These are phyloP conservation scores for Pseudochirops cupreus DNA, from an alignment of 2,797 vertebrate species.

Conservation along the genomic window DNA sequence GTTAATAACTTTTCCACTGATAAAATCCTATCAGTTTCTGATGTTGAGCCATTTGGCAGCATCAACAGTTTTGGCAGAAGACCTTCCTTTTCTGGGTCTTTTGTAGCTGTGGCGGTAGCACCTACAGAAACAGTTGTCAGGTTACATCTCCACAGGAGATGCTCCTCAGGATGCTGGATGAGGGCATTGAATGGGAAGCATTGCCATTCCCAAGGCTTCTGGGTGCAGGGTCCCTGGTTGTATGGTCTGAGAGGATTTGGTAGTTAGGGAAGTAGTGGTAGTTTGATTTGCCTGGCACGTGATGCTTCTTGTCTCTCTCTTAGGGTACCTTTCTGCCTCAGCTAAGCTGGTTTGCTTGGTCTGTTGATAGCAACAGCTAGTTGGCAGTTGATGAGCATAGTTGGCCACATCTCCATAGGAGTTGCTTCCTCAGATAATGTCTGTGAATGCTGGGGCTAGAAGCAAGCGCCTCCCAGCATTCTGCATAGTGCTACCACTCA, in stretches of 20 bases:
- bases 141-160: neutral
- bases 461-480: neutral
- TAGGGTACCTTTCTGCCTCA: neutral
- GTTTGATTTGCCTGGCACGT: neutral
- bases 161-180: neutral
- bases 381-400: neutral
- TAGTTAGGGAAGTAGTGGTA: neutral
- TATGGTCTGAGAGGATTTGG: neutral
- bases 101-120: neutral
- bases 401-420: neutral
- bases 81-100: neutral
- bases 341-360: neutral
- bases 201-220: neutral
- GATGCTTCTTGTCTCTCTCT: neutral
- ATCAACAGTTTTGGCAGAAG: neutral
- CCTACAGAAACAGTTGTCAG: neutral
- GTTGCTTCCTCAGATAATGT: neutral
- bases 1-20: neutral
- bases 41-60: neutral
- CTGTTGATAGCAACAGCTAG: neutral
- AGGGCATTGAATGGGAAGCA: neutral
- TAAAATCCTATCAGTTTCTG: neutral
- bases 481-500: neutral
- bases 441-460: neutral
- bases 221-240: neutral